Evolutionary conservation across 2,113 vertebrate species (phyloP).

Genomic region (Ciconia stormi): DNA sequence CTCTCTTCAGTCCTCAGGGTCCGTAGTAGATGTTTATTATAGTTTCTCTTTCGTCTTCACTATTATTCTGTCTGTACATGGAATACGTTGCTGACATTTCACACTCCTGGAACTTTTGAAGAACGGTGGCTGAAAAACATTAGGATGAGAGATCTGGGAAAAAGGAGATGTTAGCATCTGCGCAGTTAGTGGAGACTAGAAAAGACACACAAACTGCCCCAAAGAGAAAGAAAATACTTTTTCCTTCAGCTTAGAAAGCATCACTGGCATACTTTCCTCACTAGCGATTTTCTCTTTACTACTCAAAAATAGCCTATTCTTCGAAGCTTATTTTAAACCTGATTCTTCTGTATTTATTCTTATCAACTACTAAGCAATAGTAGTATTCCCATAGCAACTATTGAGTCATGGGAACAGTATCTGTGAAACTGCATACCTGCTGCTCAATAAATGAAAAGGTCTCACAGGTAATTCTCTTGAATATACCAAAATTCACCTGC

Average conservation of each 20-base stretch:
- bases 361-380: not conserved
- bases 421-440: not conserved
- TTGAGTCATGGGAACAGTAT: not conserved
- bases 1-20: not conserved
- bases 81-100: conserved; percentile 20
- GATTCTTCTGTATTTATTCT: not conserved
- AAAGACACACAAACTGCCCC: not conserved
- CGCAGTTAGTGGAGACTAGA: not conserved
- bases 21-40: not conserved
- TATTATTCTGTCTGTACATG: not conserved
- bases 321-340: not conserved
- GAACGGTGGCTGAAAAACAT: not conserved
- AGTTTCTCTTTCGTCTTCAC: not conserved
- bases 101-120: not conserved
- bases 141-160: not conserved
- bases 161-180: not conserved
- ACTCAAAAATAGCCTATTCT: not conserved
- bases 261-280: not conserved
- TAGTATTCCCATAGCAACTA: not conserved
- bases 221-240: not conserved
- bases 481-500: not conserved
- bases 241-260: not conserved
- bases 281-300: not conserved
- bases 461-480: not conserved
- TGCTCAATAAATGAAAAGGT: not conserved